Conservation (phyloP, 2,113 vertebrate species). For the Nettapus auritus region DNA sequence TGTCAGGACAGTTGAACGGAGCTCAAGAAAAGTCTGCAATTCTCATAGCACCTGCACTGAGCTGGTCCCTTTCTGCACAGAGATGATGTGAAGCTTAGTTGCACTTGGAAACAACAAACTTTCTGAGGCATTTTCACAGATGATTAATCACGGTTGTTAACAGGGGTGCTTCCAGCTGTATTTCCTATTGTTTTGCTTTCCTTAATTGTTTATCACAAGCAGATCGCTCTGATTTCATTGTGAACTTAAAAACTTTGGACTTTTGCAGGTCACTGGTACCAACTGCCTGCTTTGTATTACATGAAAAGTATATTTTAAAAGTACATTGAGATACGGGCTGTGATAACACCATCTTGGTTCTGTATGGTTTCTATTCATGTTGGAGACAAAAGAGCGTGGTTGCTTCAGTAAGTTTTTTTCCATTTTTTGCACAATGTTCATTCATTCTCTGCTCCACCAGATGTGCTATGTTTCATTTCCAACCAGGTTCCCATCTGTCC, state of each 20-base stretch:
- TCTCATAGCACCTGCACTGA: not conserved
- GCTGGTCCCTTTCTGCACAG: not conserved
- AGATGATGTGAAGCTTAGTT: not conserved
- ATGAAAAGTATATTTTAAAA: constrained; percentile 15
- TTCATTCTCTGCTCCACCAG: constrained; percentile 42
- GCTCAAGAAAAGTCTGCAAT: not conserved
- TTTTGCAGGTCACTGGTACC: not conserved
- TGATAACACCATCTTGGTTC: constrained; percentile 45
- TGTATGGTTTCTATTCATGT: constrained; percentile 45
- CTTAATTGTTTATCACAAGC: constrained; percentile 23
- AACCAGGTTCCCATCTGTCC: constrained; percentile 63
- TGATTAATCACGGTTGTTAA: constrained; percentile 16
- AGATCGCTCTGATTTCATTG: not conserved
- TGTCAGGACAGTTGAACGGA: not conserved
- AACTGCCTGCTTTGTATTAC: not conserved
- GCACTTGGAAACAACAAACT: not conserved
- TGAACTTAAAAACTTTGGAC: not conserved
- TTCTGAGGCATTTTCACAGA: not conserved
- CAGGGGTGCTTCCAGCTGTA: not conserved
- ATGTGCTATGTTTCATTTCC: constrained; percentile 56
- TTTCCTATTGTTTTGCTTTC: constrained; percentile 23
- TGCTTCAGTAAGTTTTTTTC: constrained; percentile 48
- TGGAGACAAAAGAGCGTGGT: constrained; percentile 30
- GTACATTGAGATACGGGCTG: not conserved
- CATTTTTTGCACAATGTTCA: constrained; percentile 10